Evolutionary conservation across 2,797 vertebrate species (phyloP), one percentile per base, ranked within the genome.

Genomic region (Lates japonicus): DNA sequence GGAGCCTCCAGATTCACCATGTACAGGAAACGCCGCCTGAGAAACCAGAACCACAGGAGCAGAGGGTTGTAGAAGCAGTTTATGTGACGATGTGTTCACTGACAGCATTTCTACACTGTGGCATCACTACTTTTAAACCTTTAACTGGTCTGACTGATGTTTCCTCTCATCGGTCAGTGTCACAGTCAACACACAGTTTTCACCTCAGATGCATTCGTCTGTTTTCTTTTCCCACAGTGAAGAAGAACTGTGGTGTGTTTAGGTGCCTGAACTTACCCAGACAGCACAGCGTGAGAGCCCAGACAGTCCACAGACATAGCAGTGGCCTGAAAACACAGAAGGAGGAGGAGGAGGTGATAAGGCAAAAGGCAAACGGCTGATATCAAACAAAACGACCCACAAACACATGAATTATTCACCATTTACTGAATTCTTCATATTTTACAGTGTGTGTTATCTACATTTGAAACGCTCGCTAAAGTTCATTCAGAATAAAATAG

Each of bases 281-380:
- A 99, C 59, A 99, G 96, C 0, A 99, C 98, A 0, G 97, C 98
- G 0, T 96, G 95, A 73, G 96, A 96, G 37, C 98, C 98, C 64
- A 97, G 94, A 87, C 97, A 98, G 93, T 99, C 98, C 96, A 99
- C 98, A 0, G 98, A 99, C 98, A 99, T 99, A 1, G 98, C 97
- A 1, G 98, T 99, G 1, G 98, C 98, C 98, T 99, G 82, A 59
- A 62, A 52, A 35, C 41, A 64, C 31, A 37, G 19, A 12, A 52
- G 29, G n/a, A 35, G 46, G 35, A 31, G 66, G 31, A 19, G n/a
- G 46, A 29, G 25, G 25, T 29, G 25, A 42, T 14, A 2, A 42
- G 3, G 13, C 9, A 42, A 13, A 14, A 42, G 41, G 14, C 35
- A 6, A 37, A 37, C 35, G 5, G 5, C 35, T 37, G 35, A 37